Conservation (phyloP, 2,888 invertebrate genomes). For the Dynastes tityus region DNA sequence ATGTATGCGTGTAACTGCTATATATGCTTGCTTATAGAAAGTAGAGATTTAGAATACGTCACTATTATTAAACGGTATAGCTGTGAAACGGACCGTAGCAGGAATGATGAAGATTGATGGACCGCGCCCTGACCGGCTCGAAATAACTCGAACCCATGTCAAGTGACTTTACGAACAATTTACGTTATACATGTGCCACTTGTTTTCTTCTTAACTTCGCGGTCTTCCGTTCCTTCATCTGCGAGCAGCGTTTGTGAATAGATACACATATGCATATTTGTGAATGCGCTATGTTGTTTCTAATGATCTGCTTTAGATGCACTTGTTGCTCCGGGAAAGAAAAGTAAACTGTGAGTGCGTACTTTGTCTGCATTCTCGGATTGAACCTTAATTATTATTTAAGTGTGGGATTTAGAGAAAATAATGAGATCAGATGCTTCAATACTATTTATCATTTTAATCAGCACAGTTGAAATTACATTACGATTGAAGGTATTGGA, state of each 20-base stretch:
- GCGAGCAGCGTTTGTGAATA: constrained; percentile 2
- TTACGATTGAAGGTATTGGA: too few relatives aligned
- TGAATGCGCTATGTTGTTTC: not conserved
- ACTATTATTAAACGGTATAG: constrained; percentile 54
- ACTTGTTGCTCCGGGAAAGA: too few relatives aligned
- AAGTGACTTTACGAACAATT: constrained; percentile 51
- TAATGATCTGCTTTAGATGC: not conserved
- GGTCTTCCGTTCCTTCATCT: not conserved
- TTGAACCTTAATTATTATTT: too few relatives aligned
- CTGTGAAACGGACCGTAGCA: constrained; percentile 56
- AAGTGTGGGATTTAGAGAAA: too few relatives aligned
- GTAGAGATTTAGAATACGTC: constrained; percentile 50
- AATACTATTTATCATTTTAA: too few relatives aligned
- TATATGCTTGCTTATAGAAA: constrained; percentile 6
- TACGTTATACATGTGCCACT: constrained; percentile 45
- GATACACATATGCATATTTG: not conserved
- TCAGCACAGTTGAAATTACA: too few relatives aligned
- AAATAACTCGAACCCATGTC: constrained; percentile 54
- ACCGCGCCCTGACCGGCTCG: constrained; percentile 57
- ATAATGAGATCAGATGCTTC: too few relatives aligned
- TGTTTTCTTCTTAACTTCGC: constrained; percentile 25
- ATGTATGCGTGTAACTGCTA: not conserved
- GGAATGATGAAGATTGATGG: constrained; percentile 57
- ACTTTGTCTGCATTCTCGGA: too few relatives aligned
- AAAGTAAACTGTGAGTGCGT: too few relatives aligned